phyloP scores from a whole-genome alignment of 2,113 vertebrate species.

The Thryonomys swinderianus region DNA sequence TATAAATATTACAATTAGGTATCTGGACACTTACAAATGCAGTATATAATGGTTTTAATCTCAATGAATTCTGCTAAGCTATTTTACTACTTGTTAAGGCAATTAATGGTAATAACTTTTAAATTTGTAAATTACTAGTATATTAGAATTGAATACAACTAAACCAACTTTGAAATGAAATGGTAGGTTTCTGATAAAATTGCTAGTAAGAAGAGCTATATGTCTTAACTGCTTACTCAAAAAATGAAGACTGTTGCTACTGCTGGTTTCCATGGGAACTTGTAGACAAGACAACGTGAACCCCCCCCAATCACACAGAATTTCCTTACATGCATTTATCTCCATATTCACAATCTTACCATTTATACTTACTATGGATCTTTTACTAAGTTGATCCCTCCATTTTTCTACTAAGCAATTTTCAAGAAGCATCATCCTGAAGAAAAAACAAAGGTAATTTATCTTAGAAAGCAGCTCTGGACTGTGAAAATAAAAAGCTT shows the following conservation, averaged over 20 bases:
- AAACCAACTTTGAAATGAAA: not conserved
- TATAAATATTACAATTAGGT: not conserved
- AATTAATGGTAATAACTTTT: constrained; percentile 9
- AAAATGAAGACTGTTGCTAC: not conserved
- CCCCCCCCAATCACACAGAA: not conserved
- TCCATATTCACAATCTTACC: not conserved
- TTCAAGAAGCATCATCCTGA: constrained; percentile 91
- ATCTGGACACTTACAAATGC: not conserved
- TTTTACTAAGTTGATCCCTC: constrained; percentile 89
- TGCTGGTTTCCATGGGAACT: not conserved
- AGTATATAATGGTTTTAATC: not conserved
- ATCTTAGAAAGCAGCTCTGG: not conserved
- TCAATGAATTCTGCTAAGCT: not conserved
- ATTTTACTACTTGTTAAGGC: not conserved
- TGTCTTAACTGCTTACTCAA: not conserved
- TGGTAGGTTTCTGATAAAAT: not conserved
- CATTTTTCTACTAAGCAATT: constrained; percentile 91
- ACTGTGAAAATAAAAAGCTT: constrained; percentile 17
- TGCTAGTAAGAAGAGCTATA: not conserved
- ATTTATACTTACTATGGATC: constrained; percentile 87
- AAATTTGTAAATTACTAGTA: not conserved
- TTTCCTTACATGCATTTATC: not conserved
- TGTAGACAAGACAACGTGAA: not conserved
- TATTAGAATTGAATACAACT: not conserved
- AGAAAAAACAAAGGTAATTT: constrained; percentile 60